phyloP scores from a whole-genome alignment of 2,113 vertebrate genomes.

The Burhinus bistriatus region DNA sequence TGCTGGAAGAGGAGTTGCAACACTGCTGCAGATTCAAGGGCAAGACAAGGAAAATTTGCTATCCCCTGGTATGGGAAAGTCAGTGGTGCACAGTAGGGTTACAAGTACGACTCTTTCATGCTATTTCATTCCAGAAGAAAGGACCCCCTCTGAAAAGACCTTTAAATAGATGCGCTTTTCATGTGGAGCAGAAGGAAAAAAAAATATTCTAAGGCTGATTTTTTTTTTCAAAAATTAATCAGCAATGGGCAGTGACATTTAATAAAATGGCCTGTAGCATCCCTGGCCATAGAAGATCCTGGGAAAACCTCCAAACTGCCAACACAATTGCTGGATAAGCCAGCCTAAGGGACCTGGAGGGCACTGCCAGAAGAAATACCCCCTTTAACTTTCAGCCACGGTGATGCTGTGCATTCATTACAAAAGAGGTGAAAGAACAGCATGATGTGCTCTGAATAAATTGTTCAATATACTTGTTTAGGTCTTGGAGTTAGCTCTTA shows the following conservation, averaged over 20 bases:
- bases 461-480: background rate
- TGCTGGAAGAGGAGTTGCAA: background rate
- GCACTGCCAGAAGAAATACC: conserved; percentile 51
- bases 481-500: background rate
- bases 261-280: conserved; percentile 52
- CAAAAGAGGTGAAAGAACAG: conserved; percentile 30
- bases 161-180: background rate
- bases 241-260: conserved; percentile 65
- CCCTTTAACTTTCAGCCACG: conserved; percentile 7
- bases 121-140: background rate
- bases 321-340: conserved; percentile 33
- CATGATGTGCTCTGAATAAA: background rate
- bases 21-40: background rate
- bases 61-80: background rate
- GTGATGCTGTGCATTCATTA: conserved; percentile 40
- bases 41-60: background rate
- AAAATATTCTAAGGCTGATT: background rate
- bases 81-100: background rate
- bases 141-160: background rate
- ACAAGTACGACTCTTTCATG: background rate
- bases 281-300: conserved; percentile 5
- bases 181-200: background rate
- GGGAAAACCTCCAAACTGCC: conserved; percentile 60
- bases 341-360: conserved; percentile 7
- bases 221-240: background rate